phyloP scores from a whole-genome alignment of 2,113 vertebrate genomes.

The Eudyptes chrysolophus region DNA sequence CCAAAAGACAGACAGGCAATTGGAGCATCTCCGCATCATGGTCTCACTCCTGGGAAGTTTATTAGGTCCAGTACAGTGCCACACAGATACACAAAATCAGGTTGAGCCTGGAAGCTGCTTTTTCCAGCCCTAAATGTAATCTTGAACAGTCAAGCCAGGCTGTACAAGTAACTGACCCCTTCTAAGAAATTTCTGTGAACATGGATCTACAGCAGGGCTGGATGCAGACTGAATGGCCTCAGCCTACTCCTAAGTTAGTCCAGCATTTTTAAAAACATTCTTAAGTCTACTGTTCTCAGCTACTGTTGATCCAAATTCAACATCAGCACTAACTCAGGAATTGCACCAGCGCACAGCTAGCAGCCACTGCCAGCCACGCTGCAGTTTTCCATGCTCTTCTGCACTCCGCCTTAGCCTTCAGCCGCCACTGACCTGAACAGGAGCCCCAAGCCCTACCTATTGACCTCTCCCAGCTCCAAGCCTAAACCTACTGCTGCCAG shows the following conservation, averaged over 20 bases:
- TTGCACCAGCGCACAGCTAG: accelerated
- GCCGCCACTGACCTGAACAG: not conserved
- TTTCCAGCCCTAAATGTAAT: not conserved
- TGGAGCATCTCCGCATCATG: not conserved
- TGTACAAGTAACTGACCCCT: not conserved
- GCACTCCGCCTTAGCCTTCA: accelerated
- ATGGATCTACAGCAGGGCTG: accelerated
- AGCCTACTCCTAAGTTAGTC: not conserved
- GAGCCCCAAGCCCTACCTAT: not conserved
- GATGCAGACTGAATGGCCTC: not conserved
- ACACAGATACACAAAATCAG: not conserved
- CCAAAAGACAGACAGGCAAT: not conserved
- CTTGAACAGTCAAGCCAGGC: not conserved
- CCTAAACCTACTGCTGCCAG: not conserved
- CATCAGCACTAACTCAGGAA: not conserved
- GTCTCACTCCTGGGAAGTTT: not conserved
- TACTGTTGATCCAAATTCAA: not conserved
- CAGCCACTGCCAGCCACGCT: accelerated
- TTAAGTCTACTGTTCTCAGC: not conserved
- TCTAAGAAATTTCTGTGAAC: not conserved
- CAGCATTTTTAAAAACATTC: not conserved
- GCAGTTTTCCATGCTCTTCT: not conserved
- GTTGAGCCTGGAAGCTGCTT: not conserved
- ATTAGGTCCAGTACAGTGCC: not conserved
- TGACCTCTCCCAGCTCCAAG: not conserved